Base-by-base conservation (phyloP, 30 jellyfish, hydroid and myxozoan genomes). In the Calvadosia cruxmelitensis region DNA sequence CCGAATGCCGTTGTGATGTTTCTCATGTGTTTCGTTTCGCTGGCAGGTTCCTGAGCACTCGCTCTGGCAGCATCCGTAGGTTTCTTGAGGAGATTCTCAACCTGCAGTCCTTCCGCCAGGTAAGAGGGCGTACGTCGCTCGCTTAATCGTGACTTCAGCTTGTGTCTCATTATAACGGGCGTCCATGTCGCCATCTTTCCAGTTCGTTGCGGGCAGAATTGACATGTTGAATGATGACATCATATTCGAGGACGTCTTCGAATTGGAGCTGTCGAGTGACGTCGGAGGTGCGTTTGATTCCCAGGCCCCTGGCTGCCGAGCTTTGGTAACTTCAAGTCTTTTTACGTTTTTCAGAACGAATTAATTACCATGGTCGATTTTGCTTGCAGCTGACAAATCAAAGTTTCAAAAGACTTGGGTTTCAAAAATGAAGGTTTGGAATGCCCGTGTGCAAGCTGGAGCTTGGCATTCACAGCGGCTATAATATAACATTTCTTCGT, bases 41-140 rank as follows among this genome's bases (percentile, higher is more conserved):
- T 77, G 70, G n/a, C 79, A 85, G 96, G 64, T 81, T 86, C 68
- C 61, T 86, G 25, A 63, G 42, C 10, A 31, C 96, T 29, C 74
- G 96, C 29, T 50, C 86, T 15, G 84, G 93, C 48, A 53, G 76
- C 27, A 79, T 79, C 52, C 53, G 85, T 48, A 77, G 78, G 12
- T 86, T 86, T 71, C 66, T 86, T n/a, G 96, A 79, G 65, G 85
- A 75, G 12, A 80, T 86, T 49, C 75, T 86, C 25, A 79, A 75
- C 25, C 49, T 79, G 77, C 96, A 86, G 89, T 86, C 94, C 23
- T 86, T 86, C 65, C 78, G 75, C 70, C 96, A 86, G 93, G 96
- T 86, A 29, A 29, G 76, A 23, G 20, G 13, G 50, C 16, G 10
- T 42, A 20, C n/a, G n/a, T n/a, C n/a, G n/a, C n/a, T n/a, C n/a